Evolutionary conservation across 2,888 invertebrate genomes (phyloP), one percentile per base, ranked within the genome.

Genomic region (Tetragonula carbonaria): DNA sequence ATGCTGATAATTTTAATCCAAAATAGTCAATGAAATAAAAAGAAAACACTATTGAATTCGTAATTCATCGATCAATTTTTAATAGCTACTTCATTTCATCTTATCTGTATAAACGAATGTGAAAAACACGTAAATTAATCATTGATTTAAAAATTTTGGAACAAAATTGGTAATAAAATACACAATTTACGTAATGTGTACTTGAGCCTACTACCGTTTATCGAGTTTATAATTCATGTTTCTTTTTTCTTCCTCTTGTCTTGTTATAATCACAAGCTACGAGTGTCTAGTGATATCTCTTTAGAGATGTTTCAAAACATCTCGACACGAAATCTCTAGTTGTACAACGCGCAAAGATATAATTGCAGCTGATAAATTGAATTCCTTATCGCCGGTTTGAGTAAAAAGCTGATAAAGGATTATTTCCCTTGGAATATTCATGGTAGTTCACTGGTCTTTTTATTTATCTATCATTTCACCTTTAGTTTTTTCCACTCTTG

Each of bases 321-420:
- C 55, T 80, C 33, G 71, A 72, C 78, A 45, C 4, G 65, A 59
- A 57, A 65, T 71, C 50, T 59, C 57, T 79, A 38, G 51, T 28
- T 59, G 51, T 11, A 21, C 23, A 57, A 57, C 33, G 23, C 38
- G 50, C 13, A 18, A 71, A 55, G 66, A 78, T 70, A 18, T 78
- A 72, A 80, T 72, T 72, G 59, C 59, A 59, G 59, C 63, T 66
- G 70, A 80, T 78, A 80, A 80, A 78, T 80, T 78, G 66, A 78
- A 72, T 78, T 71, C 51, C 23, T 66, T 80, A 65, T 78, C 57
- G 57, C 16, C 0, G 2, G 3, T 21, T 4, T 62, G 50, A 4
- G 2, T 51, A 38, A 71, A 28, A 65, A 66, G 23, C 65, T 71
- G 78, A 66, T 78, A 51, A 80, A 66, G 57, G 38, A 53, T 72